phyloP scores from a whole-genome alignment of 2,113 vertebrate species.

The Psophia crepitans region DNA sequence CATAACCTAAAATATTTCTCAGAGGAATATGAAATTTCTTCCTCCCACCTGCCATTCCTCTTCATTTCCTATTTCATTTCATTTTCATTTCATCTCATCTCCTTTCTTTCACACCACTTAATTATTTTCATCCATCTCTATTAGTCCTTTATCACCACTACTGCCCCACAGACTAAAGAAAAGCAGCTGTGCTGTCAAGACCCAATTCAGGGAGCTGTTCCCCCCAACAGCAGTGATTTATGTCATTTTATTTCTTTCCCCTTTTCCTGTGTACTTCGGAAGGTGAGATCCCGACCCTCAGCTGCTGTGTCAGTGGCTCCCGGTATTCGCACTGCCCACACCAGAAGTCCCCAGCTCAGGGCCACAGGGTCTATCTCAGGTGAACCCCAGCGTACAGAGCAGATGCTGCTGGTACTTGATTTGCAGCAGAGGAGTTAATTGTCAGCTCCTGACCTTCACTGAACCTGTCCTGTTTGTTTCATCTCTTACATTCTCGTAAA shows the following conservation, averaged over 20 bases:
- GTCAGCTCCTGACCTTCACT: not conserved
- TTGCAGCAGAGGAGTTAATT: not conserved
- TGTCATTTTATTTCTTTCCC: not conserved
- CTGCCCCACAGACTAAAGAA: not conserved
- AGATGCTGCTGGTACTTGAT: not conserved
- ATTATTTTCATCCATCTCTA: conserved; percentile 39
- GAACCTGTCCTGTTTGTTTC: not conserved
- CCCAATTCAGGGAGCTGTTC: not conserved
- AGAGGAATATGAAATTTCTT: not conserved
- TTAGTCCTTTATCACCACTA: not conserved
- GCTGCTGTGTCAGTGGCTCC: not conserved
- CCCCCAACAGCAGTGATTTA: not conserved
- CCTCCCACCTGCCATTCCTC: conserved; percentile 2
- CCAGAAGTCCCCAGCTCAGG: not conserved
- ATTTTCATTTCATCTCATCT: conserved; percentile 1
- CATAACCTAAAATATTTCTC: not conserved
- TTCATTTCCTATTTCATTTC: conserved; percentile 39
- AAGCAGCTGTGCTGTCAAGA: not conserved
- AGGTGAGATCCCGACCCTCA: not conserved
- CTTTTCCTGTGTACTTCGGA: not conserved
- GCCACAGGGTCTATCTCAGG: not conserved
- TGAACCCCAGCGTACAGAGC: not conserved
- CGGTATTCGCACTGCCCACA: not conserved
- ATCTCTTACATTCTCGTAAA: not conserved
- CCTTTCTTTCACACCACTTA: not conserved